Percentiles rank a stretch among this genome's conserved stretches.
These are phyloP conservation scores for Geotrupes spiniger DNA, from an alignment of 2,888 invertebrate genomes.

Conservation along the genomic window DNA sequence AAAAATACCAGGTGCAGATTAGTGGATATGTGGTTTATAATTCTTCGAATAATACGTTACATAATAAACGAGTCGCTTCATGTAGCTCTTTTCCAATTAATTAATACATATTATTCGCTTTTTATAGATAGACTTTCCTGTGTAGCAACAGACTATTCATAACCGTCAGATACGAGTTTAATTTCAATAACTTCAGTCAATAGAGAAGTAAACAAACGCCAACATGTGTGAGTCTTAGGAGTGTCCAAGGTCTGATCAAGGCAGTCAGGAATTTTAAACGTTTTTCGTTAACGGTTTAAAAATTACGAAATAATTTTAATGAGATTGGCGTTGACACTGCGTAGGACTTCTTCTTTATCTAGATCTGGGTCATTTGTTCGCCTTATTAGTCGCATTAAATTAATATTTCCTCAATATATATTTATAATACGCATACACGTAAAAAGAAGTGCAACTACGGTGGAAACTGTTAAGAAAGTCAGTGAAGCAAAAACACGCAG, in stretches of 20 bases:
- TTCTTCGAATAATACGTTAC: constrained; percentile 1
- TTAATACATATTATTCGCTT: constrained; percentile 16
- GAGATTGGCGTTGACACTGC: constrained; percentile 40
- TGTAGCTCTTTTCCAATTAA: constrained; percentile 11
- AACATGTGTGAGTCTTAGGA: constrained; percentile 38
- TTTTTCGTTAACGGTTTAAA: constrained; percentile 43
- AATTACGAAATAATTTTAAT: constrained; percentile 42
- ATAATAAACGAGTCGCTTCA: neutral
- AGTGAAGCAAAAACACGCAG: too few species aligned
- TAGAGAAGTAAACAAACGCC: constrained; percentile 39
- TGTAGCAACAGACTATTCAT: constrained; percentile 23
- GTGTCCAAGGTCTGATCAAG: constrained; percentile 45
- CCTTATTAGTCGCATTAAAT: too few species aligned
- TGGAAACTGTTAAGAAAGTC: too few species aligned
- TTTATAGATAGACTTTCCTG: constrained; percentile 16
- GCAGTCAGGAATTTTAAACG: constrained; percentile 43
- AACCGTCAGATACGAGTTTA: constrained; percentile 22
- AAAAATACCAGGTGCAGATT: too few species aligned
- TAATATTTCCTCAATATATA: too few species aligned
- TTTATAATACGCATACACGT: too few species aligned
- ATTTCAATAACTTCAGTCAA: constrained; percentile 25
- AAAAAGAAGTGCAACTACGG: too few species aligned
- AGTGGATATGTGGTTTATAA: neutral
- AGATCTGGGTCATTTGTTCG: constrained; percentile 34
- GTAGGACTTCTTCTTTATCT: constrained; percentile 35